Base-by-base conservation (phyloP, 2,113 vertebrate genomes). In the Semicossyphus pulcher region DNA sequence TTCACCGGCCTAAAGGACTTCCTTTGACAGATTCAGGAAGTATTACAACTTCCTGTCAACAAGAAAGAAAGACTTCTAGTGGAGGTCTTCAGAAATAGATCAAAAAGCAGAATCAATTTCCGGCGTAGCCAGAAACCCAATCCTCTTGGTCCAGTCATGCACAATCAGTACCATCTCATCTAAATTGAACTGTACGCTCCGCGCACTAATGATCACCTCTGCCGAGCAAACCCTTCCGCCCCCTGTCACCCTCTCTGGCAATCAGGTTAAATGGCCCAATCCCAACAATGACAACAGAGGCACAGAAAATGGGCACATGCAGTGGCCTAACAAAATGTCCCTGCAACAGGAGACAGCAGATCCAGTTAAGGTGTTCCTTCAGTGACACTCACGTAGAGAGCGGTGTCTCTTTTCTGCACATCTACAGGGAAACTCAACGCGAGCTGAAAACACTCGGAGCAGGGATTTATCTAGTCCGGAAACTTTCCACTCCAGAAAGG, bases 221-320 rank as follows among this genome's bases (percentile, higher is more conserved):
- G 73, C 47, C 42, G 1, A 60, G 31, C 73, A 62, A 34, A 72
- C 72, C n/a, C 80, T 72, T 68, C 76, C 26, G 73, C 68, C 60
- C 71, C 65, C 70, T 23, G 58, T 61, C 73, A 81, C 72, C 76
- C 72, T 74, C 59, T 42, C 56, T 58, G 66, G 68, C 71, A 89
- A 84, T 88, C 80, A 81, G 72, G 89, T 88, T 91, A 92, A 92
- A 88, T 88, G 81, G 75, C 72, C 72, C 65, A 51, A 83, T 82
- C 74, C 53, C 62, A 83, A 86, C 84, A 91, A 70, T 78, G 87
- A 85, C 88, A 91, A 86, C 78, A 85, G 41, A 74, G 60, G 61
- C 65, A 77, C 45, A 89, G 72, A 86, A 84, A 81, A 86, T 53
- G 63, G 74, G 58, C 44, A 63, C 57, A 80, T 51, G 85, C 66